Conservation (phyloP, 1,140 invertebrate genomes). For the Drosophila ogumai region DNA sequence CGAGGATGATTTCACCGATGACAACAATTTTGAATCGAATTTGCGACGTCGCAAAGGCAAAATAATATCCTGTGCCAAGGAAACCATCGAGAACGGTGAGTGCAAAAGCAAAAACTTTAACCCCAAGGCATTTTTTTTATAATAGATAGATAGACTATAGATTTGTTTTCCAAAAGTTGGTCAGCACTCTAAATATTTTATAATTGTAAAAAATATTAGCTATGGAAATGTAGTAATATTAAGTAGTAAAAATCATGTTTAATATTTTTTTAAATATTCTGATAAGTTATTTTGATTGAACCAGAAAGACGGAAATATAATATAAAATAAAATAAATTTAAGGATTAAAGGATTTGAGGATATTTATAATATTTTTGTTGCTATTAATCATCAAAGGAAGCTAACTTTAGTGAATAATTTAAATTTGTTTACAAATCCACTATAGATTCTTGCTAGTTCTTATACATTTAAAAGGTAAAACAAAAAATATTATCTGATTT, state of each 20-base stretch:
- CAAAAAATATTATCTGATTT: not conserved
- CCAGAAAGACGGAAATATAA: not conserved
- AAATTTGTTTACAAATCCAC: not conserved
- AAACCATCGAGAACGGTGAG: slow-evolving; percentile 84
- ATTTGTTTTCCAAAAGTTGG: not conserved
- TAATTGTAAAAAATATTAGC: not conserved
- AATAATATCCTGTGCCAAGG: slow-evolving; percentile 85
- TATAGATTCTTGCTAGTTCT: not conserved
- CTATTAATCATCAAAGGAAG: not conserved
- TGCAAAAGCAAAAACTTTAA: not conserved
- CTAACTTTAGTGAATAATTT: not conserved
- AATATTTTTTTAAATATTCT: not conserved
- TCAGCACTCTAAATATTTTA: not conserved
- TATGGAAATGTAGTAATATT: not conserved
- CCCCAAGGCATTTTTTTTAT: slow-evolving; percentile 1
- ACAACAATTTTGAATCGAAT: slow-evolving; percentile 85
- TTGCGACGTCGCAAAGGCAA: slow-evolving; percentile 84
- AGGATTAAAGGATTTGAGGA: not conserved
- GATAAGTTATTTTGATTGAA: too few relatives aligned
- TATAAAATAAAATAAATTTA: not conserved
- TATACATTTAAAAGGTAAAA: not conserved
- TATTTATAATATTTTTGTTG: not conserved
- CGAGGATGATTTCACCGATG: slow-evolving; percentile 80
- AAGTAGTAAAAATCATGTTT: not conserved
- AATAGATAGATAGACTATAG: too few relatives aligned